phyloP scores from a whole-genome alignment of 2,888 invertebrate genomes.

The Mythimna albipuncta region DNA sequence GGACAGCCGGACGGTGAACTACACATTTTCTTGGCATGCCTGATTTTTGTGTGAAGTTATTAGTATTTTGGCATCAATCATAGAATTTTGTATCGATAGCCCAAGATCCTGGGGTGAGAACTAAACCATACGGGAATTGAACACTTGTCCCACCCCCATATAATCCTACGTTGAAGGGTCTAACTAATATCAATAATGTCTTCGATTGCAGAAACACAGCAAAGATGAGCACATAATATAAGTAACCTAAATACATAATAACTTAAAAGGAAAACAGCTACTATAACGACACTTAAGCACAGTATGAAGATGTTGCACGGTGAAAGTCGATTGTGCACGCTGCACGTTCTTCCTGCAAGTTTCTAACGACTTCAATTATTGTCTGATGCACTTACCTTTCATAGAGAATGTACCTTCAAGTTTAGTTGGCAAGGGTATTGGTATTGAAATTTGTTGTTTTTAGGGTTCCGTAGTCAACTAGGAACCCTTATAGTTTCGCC shows the following conservation, averaged over 20 bases:
- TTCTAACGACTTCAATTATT: conserved; percentile 57
- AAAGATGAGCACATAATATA: neutral
- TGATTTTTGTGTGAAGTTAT: too few relatives aligned
- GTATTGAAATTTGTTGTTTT: neutral
- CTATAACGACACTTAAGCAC: conserved; percentile 40
- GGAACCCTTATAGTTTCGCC: too few relatives aligned
- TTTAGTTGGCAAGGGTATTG: neutral
- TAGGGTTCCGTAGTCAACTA: too few relatives aligned
- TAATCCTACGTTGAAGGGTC: too few relatives aligned
- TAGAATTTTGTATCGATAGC: too few relatives aligned
- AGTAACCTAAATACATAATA: conserved; percentile 19
- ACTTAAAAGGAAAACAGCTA: conserved; percentile 36
- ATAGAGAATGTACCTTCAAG: conserved; percentile 2
- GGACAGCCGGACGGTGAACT: too few relatives aligned
- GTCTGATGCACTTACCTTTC: conserved; percentile 12
- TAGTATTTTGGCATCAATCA: too few relatives aligned
- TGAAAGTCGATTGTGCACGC: conserved; percentile 58
- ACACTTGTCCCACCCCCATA: too few relatives aligned
- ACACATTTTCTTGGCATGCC: too few relatives aligned
- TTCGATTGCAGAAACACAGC: conserved; percentile 5
- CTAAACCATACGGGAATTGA: too few relatives aligned
- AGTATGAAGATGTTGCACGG: conserved; percentile 54
- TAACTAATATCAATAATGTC: neutral
- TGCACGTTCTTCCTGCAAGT: conserved; percentile 61
- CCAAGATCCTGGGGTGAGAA: too few relatives aligned